Percentiles rank a stretch among this genome's conserved stretches.
Conservation (phyloP, 2,888 invertebrate genomes). For the Heliconius charithonia region DNA sequence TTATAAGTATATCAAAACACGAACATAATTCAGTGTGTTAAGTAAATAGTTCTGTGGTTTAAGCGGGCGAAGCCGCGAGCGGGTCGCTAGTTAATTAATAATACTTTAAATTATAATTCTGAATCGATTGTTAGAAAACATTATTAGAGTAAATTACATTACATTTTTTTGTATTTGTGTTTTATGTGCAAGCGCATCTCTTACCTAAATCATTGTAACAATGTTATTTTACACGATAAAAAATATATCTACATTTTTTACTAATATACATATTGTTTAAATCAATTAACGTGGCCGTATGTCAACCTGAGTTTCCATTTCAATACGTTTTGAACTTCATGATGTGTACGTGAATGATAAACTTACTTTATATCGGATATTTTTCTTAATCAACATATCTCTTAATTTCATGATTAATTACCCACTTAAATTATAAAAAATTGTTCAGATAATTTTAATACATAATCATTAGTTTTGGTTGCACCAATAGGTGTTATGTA, state of each 20-base stretch:
- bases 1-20: too few relatives aligned
- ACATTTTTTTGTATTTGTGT: neutral
- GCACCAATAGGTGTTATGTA: too few relatives aligned
- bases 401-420: too few relatives aligned
- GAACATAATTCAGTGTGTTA: too few relatives aligned
- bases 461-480: too few relatives aligned
- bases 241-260: neutral
- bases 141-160: neutral
- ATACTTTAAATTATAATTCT: too few relatives aligned
- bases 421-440: too few relatives aligned
- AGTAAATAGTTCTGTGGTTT: too few relatives aligned
- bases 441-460: too few relatives aligned
- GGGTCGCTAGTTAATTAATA: too few relatives aligned
- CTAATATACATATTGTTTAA: neutral
- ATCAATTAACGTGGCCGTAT: neutral
- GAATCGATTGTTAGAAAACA: neutral
- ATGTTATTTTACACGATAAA: neutral
- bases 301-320: slow-evolving; percentile 9
- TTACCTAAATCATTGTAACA: neutral
- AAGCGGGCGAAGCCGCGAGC: too few relatives aligned
- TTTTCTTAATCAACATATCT: neutral
- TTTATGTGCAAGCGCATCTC: neutral
- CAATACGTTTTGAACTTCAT: neutral
- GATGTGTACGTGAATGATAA: neutral
- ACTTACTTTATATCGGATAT: neutral